Base-by-base conservation (phyloP, 2,797 vertebrate genomes). In the Triplophysa yarkandensis region DNA sequence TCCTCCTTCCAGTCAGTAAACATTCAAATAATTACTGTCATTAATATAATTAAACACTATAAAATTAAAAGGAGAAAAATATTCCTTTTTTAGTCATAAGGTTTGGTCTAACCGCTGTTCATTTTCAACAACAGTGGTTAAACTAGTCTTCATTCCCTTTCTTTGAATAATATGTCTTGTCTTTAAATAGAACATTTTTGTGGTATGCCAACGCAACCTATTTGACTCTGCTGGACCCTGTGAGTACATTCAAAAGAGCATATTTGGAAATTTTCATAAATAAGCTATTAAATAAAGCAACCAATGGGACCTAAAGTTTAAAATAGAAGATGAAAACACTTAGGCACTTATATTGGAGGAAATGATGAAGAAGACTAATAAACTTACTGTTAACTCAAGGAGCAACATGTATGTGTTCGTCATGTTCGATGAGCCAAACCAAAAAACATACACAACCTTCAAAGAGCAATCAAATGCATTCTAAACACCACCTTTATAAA, bases 191-290 rank as follows among this genome's bases (percentile, higher is more conserved):
- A 39, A 70, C 21, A 55, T 66, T 65, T 71, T 58, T 66, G 52
- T 16, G 30, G 28, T 25, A 16, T 70, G 69, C 65, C 72, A 76
- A 60, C 69, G 68, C 19, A n/a, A 63, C 69, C 63, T 70, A 76
- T 74, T 79, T 50, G 34, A 68, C 66, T 66, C 68, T 78, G 58
- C 63, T 48, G 68, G 64, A 68, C 41, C 63, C 61, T 23, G n/a
- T 16, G 41, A 74, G 14, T 44, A 1, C 19, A 43, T 57, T 79
- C 63, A 87, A 85, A 86, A 81, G 83, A 84, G 85, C 84, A 87
- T 87, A 88, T 89, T 89, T 88, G 87, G 87, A 87, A 87, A 80
- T 87, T 84, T 87, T 91, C 91, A 89, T 68, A 36, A 79, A 86
- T 82, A 80, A 81, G 77, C 80, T 83, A 80, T 83, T 87, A 84